These are phyloP conservation scores for Nephrotoma appendiculata DNA, from an alignment of 2,888 invertebrate genomes.

Conservation along the genomic window DNA sequence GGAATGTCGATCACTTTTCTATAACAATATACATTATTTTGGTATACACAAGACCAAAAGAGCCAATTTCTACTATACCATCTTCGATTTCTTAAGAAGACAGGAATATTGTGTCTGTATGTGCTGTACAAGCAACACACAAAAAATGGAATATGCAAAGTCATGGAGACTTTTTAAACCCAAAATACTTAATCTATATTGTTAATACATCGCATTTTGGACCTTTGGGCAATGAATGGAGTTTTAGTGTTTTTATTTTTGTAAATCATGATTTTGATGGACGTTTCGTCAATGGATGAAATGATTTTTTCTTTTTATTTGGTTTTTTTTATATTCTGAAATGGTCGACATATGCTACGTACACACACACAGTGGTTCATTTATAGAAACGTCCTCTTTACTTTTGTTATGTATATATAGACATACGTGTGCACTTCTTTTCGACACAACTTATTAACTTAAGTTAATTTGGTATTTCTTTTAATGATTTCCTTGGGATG, in stretches of 20 bases:
- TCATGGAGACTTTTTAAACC: slow-evolving; percentile 2
- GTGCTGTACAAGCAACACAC: not conserved
- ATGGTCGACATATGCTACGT: not conserved
- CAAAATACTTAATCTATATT: not conserved
- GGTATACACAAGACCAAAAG: not conserved
- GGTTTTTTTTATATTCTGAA: not conserved
- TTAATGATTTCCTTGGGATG: not conserved
- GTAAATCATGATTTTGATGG: slow-evolving; percentile 3
- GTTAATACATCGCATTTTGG: not conserved
- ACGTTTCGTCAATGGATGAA: slow-evolving; percentile 3
- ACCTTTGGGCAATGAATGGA: slow-evolving; percentile 2
- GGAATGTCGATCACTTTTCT: not conserved
- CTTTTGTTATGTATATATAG: not conserved
- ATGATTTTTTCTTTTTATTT: not conserved
- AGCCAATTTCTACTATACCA: not conserved
- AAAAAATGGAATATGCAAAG: not conserved
- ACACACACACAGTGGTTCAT: not conserved
- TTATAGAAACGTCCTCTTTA: not conserved
- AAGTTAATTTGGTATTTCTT: not conserved
- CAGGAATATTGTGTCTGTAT: not conserved
- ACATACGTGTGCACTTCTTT: not conserved
- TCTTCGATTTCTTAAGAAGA: not conserved
- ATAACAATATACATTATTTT: not conserved
- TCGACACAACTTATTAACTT: not conserved
- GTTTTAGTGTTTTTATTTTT: not conserved